These are phyloP conservation scores for Orestias chungarensis DNA, from an alignment of 2,797 vertebrate species.

Conservation along the genomic window DNA sequence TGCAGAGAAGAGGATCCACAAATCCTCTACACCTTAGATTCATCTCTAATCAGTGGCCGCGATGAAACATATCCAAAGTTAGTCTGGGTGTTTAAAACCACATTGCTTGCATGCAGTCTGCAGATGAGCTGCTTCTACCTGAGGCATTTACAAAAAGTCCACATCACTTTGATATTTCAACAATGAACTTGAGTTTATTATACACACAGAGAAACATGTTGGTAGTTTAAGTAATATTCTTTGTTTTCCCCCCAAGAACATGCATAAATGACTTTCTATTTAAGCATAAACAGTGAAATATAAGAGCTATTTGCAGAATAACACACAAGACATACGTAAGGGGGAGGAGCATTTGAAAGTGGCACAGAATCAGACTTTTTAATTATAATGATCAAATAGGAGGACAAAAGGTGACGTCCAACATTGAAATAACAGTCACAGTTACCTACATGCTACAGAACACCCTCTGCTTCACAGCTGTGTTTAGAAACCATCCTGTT, in stretches of 20 bases:
- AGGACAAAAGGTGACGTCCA: background rate
- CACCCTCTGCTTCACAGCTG: constrained; percentile 13
- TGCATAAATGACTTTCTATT: background rate
- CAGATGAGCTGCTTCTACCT: constrained; percentile 8
- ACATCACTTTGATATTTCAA: background rate
- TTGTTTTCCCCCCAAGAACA: background rate
- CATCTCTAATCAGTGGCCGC: constrained; percentile 53
- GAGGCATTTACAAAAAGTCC: background rate
- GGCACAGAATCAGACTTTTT: background rate
- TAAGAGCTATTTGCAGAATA: background rate
- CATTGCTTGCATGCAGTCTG: background rate
- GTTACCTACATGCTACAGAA: constrained; percentile 25
- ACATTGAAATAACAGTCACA: background rate
- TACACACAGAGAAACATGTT: background rate
- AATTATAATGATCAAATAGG: constrained; percentile 17
- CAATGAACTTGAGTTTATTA: background rate
- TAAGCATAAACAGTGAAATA: constrained; percentile 2
- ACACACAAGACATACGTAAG: background rate
- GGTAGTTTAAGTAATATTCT: background rate
- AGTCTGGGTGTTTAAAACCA: constrained; percentile 2
- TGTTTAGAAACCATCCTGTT: background rate
- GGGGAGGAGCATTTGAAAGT: background rate
- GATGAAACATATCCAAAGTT: constrained; percentile 11
- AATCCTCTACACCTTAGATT: constrained; percentile 60
- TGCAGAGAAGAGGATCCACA: constrained; percentile 52